Conservation (phyloP, 23 tunicate species). For the Halocynthia roretzi region DNA sequence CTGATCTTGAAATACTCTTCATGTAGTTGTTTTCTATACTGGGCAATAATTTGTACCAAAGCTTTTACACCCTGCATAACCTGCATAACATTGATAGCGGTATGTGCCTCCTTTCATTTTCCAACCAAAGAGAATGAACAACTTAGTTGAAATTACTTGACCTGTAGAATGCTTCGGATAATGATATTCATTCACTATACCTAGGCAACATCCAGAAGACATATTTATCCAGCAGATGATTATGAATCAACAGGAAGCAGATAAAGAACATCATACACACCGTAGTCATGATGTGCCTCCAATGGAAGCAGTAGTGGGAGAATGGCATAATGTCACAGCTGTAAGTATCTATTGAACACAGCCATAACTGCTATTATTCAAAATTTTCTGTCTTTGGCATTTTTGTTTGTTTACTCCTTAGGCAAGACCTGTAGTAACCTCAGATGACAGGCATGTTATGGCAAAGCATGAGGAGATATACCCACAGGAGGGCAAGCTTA, state of each 20-base stretch:
- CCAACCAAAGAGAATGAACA: too few relatives aligned
- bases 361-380: not conserved
- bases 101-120: too few relatives aligned
- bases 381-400: not conserved
- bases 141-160: too few relatives aligned
- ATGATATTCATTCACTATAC: not conserved
- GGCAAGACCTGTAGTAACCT: slow-evolving; percentile 47
- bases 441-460: slow-evolving; percentile 88
- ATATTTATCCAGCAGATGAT: slow-evolving; percentile 84
- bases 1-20: too few relatives aligned
- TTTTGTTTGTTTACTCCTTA: slow-evolving; percentile 11
- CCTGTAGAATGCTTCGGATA: too few relatives aligned
- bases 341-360: slow-evolving; percentile 13
- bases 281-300: slow-evolving; percentile 17
- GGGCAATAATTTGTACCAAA: too few relatives aligned
- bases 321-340: slow-evolving; percentile 39
- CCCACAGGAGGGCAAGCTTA: slow-evolving; percentile 78
- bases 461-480: slow-evolving; percentile 82
- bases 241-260: slow-evolving; percentile 84
- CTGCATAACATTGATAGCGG: too few relatives aligned
- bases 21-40: too few relatives aligned
- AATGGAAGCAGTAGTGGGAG: slow-evolving; percentile 54
- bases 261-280: slow-evolving; percentile 3
- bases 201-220: slow-evolving; percentile 72
- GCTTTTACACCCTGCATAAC: too few relatives aligned